Base-by-base conservation (phyloP, 2,797 vertebrate species). In the Halcyon badia region DNA sequence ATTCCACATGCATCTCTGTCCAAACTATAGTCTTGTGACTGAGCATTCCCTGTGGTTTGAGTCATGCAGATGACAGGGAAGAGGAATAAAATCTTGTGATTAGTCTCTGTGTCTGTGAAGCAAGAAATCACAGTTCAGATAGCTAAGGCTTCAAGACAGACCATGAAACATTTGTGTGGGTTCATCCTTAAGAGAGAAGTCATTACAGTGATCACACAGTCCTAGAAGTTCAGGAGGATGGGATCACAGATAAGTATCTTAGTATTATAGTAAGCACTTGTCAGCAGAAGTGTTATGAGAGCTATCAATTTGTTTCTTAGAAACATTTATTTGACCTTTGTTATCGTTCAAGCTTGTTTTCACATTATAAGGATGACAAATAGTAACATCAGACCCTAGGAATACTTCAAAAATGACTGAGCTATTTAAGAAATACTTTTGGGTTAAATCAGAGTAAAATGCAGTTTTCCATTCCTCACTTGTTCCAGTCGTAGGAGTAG, bases 321-420 rank as follows among this genome's bases (percentile, higher is more conserved):
- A 94, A 94, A 61, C 8, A 62, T 83, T 90, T 87, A 65, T 57
- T 31, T 3, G 21, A 89, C 56, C 52, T 95, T 94, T 79, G 21
- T 76, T 90, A 82, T 41, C 83, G 90, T 90, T 89, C 66, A 90
- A 84, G 37, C 22, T 94, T 86, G 13, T 78, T 93, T 94, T 91
- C 65, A 84, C 26, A 70, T 68, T 49, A 31, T 58, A 61, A 70
- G 13, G 82, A 65, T 69, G 72, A 86, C 7, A 85, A 90, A 75
- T 49, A 83, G 19, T 49, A 88, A 56, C n/a, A 92, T 71, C 62
- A 95, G 58, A 81, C 6, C 21, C 46, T 57, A 39, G 65, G 41
- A 88, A 64, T 46, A 81, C 48, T 81, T 90, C 3, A 83, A 24
- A 90, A 86, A 41, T 71, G 39, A 89, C 52, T 56, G 41, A 79